A percentile compares a stretch with the other conserved stretches of the same genome.
Evolutionary conservation across 2,888 invertebrate species (phyloP).

Genomic region (Pocota personata): DNA sequence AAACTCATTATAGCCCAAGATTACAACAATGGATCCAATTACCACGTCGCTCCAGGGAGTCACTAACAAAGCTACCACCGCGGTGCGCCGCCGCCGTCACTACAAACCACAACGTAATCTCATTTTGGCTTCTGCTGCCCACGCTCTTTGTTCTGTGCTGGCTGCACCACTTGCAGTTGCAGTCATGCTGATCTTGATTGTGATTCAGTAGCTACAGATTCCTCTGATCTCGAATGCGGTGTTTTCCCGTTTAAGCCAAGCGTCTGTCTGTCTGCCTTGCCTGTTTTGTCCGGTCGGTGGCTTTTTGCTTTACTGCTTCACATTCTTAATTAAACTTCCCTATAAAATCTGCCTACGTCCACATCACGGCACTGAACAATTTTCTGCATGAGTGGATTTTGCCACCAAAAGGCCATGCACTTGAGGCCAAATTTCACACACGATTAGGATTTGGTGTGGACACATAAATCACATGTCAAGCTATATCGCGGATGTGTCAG

Average conservation of each 20-base stretch:
- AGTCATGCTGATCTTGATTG: constrained; percentile 41
- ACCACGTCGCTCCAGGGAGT: constrained; percentile 25
- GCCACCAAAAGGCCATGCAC: constrained; percentile 10
- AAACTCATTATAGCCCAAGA: constrained; percentile 33
- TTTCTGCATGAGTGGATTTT: constrained; percentile 39
- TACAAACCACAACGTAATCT: constrained; percentile 5
- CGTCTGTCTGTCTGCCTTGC: constrained; percentile 56
- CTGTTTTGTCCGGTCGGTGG: not conserved
- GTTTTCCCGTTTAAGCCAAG: constrained; percentile 8
- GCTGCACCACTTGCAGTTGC: not conserved
- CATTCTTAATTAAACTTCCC: constrained; percentile 15
- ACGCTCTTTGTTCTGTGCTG: constrained; percentile 24
- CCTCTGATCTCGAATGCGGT: constrained; percentile 44
- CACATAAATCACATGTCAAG: constrained; percentile 22
- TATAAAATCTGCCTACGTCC: constrained; percentile 20
- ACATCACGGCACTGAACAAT: constrained; percentile 30
- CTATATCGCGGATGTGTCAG: constrained; percentile 25
- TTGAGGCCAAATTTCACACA: constrained; percentile 51
- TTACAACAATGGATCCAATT: constrained; percentile 36
- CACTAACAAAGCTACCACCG: constrained; percentile 13
- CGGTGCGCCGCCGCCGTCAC: too few species aligned
- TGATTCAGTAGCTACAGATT: constrained; percentile 52
- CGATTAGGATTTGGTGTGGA: constrained; percentile 12
- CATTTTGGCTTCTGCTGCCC: constrained; percentile 33
- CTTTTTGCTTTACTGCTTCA: not conserved